These are phyloP conservation scores for Elysia chlorotica DNA, from an alignment of 1,140 invertebrate species.

Conservation along the genomic window DNA sequence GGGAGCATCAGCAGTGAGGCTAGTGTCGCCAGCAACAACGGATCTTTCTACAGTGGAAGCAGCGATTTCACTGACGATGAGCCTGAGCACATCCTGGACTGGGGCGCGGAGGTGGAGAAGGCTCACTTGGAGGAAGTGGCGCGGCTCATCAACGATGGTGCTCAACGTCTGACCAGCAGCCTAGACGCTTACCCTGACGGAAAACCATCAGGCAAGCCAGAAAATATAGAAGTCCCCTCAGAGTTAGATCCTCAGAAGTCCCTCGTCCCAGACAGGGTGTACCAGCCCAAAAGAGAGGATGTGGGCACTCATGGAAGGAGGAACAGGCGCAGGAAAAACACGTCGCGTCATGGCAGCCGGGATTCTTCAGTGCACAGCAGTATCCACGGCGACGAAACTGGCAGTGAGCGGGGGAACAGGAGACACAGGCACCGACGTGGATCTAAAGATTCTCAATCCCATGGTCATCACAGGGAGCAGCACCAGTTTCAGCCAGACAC, in stretches of 20 bases:
- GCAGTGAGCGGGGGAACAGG: background rate
- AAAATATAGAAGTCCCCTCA: background rate
- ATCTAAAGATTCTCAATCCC: conserved; percentile 2
- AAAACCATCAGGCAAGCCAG: conserved; percentile 4
- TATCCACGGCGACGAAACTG: conserved; percentile 12
- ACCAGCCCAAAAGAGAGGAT: conserved; percentile 18
- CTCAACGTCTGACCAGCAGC: conserved; percentile 39
- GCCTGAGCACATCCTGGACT: conserved; percentile 33
- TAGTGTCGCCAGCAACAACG: conserved; percentile 44
- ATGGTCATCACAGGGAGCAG: conserved; percentile 8
- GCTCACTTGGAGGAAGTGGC: conserved; percentile 45
- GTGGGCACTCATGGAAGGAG: conserved; percentile 10
- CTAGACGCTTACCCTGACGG: conserved; percentile 30
- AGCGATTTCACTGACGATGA: conserved; percentile 33
- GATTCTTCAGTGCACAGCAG: conserved; percentile 30
- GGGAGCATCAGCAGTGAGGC: conserved; percentile 50
- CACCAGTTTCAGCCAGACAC: too few species aligned
- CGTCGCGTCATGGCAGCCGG: conserved; percentile 16
- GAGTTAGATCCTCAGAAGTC: conserved; percentile 17
- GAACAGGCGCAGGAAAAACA: conserved; percentile 13
- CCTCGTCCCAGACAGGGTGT: conserved; percentile 21
- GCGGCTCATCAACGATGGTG: conserved; percentile 40
- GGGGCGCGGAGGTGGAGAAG: conserved; percentile 33
- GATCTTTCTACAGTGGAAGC: conserved; percentile 25
- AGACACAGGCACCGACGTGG: conserved; percentile 8